Evolutionary conservation across 2,113 vertebrate genomes (phyloP), one percentile per base, ranked within the genome.

Genomic region (Gavia stellata): DNA sequence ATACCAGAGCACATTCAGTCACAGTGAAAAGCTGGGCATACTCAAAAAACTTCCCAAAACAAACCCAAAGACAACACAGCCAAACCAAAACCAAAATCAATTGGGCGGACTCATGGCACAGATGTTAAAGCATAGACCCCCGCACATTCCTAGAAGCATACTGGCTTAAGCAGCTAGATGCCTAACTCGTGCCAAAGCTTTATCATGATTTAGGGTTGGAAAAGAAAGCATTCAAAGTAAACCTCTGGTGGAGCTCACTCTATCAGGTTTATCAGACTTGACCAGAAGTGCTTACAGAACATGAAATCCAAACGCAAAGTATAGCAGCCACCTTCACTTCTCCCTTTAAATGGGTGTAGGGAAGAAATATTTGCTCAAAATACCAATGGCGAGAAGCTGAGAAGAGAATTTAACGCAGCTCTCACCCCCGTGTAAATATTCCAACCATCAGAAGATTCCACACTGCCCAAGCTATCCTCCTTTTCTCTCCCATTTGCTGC

Each of bases 1-100:
- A 94, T 86, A 55, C 44, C 83, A 94, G 45, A 74, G 42, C 55
- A 91, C 28, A 29, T 73, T 89, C 91, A 86, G 42, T 55, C 29
- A 62, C 80, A 73, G 45, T 10, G 45, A 83, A 82, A 94, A 93
- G 40, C 36, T 58, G 34, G 26, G 58, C 66, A 58, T 16, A 52
- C 31, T 72, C 13, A 42, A 61, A n/a, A 62, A 19, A 12, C 12
- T 1, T 1, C 23, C 31, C 7, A 24, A 89, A 91, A 17, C 83
- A 90, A 94, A 87, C 15, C n/a, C 20, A 50, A 87, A 63, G 31
- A 68, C 75, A 78, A 71, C 21, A 73, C 28, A 77, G 36, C 25
- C 68, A 67, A 73, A 74, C 18, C 50, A 62, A 81, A 92, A 78
- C 28, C 75, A 81, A 21, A 59, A 80, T 53, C 91, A 92, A 44